phyloP scores from a whole-genome alignment of 2,113 vertebrate genomes.

The Irena cyanogastra region DNA sequence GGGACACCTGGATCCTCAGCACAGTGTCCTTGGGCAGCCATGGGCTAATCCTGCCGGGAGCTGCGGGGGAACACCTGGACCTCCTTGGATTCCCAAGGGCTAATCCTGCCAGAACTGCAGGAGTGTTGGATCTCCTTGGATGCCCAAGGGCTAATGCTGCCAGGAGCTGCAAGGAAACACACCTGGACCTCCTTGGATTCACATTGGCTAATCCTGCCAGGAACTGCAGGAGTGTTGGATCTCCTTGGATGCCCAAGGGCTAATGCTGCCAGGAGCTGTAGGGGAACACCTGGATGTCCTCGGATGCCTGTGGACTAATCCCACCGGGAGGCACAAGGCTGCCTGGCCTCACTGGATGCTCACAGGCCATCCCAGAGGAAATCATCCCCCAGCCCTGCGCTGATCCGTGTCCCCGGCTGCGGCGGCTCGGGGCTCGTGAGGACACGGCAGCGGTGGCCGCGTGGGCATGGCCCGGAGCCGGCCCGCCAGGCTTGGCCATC shows the following conservation, averaged over 20 bases:
- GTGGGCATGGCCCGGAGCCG: neutral
- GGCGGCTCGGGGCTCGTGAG: neutral
- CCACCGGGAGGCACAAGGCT: accelerated
- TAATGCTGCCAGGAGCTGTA: neutral
- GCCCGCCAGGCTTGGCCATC: neutral
- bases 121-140: neutral
- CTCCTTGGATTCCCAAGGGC: neutral
- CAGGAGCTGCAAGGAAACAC: accelerated
- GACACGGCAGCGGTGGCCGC: neutral
- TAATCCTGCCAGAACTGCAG: neutral
- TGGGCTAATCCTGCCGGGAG: accelerated
- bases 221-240: neutral
- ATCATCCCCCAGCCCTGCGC: accelerated
- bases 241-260: neutral
- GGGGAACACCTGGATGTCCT: neutral
- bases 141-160: accelerated
- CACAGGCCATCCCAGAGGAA: neutral
- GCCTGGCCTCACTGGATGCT: neutral
- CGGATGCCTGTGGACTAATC: neutral
- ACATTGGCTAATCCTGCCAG: neutral
- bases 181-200: neutral
- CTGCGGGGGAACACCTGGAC: neutral
- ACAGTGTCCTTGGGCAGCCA: neutral
- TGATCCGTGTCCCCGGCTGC: neutral
- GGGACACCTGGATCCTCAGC: neutral